phyloP scores from a whole-genome alignment of 2,113 vertebrate species.

The Lagopus muta region DNA sequence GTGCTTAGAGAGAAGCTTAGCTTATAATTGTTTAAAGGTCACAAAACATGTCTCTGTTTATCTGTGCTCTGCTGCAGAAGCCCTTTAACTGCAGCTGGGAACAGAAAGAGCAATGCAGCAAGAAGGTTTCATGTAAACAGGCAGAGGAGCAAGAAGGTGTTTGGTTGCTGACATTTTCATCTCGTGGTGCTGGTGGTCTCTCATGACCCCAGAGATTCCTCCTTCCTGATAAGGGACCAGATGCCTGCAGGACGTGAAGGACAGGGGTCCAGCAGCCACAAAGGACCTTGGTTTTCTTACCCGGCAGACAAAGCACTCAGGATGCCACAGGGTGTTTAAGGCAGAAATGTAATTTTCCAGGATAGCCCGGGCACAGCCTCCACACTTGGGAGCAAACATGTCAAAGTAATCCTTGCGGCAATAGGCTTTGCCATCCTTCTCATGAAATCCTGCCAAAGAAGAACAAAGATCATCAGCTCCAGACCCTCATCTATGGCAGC shows the following conservation, averaged over 20 bases:
- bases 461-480: neutral
- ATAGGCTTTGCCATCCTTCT: slow-evolving; percentile 97
- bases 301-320: slow-evolving; percentile 98
- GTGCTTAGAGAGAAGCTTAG: slow-evolving; percentile 5
- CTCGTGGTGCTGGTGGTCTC: neutral
- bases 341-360: slow-evolving; percentile 99
- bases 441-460: slow-evolving; percentile 90
- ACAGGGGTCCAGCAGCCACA: neutral
- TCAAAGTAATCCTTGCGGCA: slow-evolving; percentile 99
- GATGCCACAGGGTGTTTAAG: slow-evolving; percentile 96
- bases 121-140: slow-evolving; percentile 7
- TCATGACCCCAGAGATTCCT: neutral
- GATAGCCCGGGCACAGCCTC: slow-evolving; percentile 94
- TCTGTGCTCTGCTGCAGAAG: slow-evolving; percentile 47
- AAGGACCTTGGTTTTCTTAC: slow-evolving; percentile 74
- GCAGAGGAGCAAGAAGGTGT: slow-evolving; percentile 23
- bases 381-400: slow-evolving; percentile 98
- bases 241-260: neutral
- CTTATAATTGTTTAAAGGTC: slow-evolving; percentile 57
- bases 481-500: neutral
- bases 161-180: slow-evolving; percentile 1
- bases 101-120: slow-evolving; percentile 32
- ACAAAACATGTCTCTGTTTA: slow-evolving; percentile 42
- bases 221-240: neutral
- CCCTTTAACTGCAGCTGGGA: neutral